Conservation (phyloP, 2,888 invertebrate genomes). For the Drosophila vallismaia region DNA sequence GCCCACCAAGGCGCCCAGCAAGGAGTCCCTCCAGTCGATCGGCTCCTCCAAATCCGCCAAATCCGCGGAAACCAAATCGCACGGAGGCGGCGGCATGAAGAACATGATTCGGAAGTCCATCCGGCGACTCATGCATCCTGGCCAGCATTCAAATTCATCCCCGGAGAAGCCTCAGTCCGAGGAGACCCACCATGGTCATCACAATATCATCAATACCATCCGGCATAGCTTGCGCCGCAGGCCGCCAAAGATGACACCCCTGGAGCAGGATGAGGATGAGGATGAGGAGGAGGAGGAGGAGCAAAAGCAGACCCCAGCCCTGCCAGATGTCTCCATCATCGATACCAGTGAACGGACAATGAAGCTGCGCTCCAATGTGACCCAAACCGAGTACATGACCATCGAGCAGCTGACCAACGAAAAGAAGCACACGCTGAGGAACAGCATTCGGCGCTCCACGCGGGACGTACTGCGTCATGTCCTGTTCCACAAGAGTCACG, state of each 20-base stretch:
- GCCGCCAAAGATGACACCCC: constrained; percentile 48
- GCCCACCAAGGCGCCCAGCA: constrained; percentile 50
- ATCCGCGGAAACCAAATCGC: constrained; percentile 34
- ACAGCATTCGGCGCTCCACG: constrained; percentile 80
- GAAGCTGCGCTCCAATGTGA: constrained; percentile 74
- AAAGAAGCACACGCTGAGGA: constrained; percentile 79
- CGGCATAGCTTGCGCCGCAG: constrained; percentile 82
- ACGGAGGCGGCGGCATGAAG: constrained; percentile 59
- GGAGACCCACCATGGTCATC: constrained; percentile 16
- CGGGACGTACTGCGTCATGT: constrained; percentile 82
- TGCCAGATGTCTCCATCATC: constrained; percentile 80
- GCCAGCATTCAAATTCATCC: constrained; percentile 7
- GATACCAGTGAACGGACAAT: constrained; percentile 81
- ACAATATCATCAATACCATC: constrained; percentile 63
- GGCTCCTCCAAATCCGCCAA: constrained; percentile 60
- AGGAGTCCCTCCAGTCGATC: constrained; percentile 67
- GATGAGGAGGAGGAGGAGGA: not conserved
- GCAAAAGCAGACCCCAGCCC: not conserved
- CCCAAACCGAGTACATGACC: constrained; percentile 74
- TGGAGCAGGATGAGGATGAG: not conserved
- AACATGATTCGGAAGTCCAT: constrained; percentile 82
- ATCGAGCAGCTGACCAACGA: constrained; percentile 77
- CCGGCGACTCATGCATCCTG: constrained; percentile 78
- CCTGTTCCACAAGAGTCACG: constrained; percentile 81
- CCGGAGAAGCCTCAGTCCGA: constrained; percentile 21